Evolutionary conservation across 2,113 vertebrate species (phyloP), one percentile per base, ranked within the genome.

Genomic region (Gyps fulvus): DNA sequence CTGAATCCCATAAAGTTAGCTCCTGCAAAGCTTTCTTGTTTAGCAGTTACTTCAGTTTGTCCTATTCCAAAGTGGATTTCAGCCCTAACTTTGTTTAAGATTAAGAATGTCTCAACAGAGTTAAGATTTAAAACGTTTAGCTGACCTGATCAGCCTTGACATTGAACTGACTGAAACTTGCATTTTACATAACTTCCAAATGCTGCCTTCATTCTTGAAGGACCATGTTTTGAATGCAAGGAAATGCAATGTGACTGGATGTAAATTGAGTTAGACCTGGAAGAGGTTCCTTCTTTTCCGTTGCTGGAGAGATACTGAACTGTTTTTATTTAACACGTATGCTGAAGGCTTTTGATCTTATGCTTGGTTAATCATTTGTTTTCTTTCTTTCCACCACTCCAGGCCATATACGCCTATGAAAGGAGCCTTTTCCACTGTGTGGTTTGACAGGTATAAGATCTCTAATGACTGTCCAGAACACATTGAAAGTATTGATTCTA

Each of bases 401-500:
- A 99, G 99, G 89, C 98, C 99, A 1, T 99, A 99, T 91, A 99
- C 99, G 69, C 99, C 99, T 8, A 97, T 99, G 98, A 97, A 97
- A 83, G 99, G 99, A 82, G 95, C 97, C 45, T 61, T 96, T 83
- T 99, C 99, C 79, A 98, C 97, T 27, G 99, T 99, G 65, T 99
- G 99, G 99, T 99, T 99, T 97, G 99, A 99, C 97, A 98, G 99
- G n/a, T 89, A 98, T 70, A 99, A 99, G 98, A 99, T 99, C 93
- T 98, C 98, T 32, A 96, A 88, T 36, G 98, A 99, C 49, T 98
- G 98, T 94, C 98, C 98, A 19, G 99, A 99, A 78, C 98, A 99
- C 97, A 98, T 98, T 29, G 99, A 99, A 83, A 99, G 99, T 13
- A 98, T 99, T 40, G 98, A 99, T 69, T 81, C 69, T 8, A 99